Conservation (phyloP, 2,888 invertebrate species). For the Pandemis heparana region DNA sequence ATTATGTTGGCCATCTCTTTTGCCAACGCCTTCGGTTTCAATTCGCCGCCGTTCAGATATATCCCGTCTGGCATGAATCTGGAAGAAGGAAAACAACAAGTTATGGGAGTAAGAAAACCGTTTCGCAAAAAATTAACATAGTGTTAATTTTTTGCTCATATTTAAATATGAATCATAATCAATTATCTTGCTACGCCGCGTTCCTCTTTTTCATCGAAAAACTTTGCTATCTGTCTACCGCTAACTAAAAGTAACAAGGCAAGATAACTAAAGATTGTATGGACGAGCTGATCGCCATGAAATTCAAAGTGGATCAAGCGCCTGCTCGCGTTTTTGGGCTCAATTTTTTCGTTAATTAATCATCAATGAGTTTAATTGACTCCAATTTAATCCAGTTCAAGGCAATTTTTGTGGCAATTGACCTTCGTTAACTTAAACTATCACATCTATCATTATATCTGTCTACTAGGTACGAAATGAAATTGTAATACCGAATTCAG, state of each 20-base stretch:
- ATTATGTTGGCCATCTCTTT: conserved; percentile 51
- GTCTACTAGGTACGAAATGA: not conserved
- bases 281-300: no score
- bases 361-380: not conserved
- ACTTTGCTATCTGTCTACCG: no score
- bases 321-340: not conserved
- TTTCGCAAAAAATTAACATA: no score
- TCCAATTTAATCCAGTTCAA: not conserved
- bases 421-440: not conserved
- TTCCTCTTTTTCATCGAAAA: no score
- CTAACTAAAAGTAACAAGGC: no score
- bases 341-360: not conserved
- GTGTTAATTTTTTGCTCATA: no score
- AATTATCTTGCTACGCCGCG: no score
- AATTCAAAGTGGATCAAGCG: not conserved
- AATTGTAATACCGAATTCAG: not conserved
- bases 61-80: conserved; percentile 58
- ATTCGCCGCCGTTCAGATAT: conserved; percentile 51
- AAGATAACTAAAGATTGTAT: no score
- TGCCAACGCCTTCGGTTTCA: conserved; percentile 48
- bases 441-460: not conserved
- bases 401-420: not conserved
- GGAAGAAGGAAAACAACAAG: conserved; percentile 41
- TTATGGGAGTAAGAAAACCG: no score
- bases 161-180: no score